Evolutionary conservation across 2,797 vertebrate species (phyloP).

Genomic region (Phrynocephalus guinanensis): DNA sequence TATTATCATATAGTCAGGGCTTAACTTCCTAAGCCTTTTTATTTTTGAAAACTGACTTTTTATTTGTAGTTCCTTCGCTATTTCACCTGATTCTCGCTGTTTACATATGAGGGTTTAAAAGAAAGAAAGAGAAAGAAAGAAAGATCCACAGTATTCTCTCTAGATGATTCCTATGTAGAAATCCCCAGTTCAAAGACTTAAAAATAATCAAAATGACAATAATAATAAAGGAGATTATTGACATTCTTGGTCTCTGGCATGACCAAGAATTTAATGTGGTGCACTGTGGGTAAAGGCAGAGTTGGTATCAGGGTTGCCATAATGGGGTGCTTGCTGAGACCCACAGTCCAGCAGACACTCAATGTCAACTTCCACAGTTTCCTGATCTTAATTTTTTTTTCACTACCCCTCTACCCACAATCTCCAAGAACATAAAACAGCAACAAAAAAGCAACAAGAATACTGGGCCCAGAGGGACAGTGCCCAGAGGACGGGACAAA

Average conservation of each 20-base stretch:
- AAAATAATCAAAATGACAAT: constrained; percentile 52
- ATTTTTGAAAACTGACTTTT: constrained; percentile 41
- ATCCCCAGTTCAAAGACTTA: constrained; percentile 55
- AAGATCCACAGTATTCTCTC: not conserved
- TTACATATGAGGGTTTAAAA: not conserved
- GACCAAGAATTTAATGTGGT: not conserved
- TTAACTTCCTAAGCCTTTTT: constrained; percentile 37
- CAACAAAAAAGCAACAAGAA: not conserved
- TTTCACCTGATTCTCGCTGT: not conserved
- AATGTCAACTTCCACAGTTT: not conserved
- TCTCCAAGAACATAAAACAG: not conserved
- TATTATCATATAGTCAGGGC: not conserved
- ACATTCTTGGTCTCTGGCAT: not conserved
- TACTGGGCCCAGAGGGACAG: not conserved
- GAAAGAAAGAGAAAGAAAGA: no score
- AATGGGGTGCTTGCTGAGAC: not conserved
- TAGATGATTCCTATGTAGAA: constrained; percentile 37
- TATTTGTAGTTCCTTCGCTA: constrained; percentile 10
- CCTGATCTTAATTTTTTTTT: not conserved
- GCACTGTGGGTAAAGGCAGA: not conserved
- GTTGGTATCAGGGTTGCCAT: not conserved
- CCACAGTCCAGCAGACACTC: no score
- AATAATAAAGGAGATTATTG: not conserved
- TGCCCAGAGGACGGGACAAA: not conserved
- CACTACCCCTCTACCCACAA: no score